Conservation (phyloP, 2,113 vertebrate species). For the Pseudonaja textilis region DNA sequence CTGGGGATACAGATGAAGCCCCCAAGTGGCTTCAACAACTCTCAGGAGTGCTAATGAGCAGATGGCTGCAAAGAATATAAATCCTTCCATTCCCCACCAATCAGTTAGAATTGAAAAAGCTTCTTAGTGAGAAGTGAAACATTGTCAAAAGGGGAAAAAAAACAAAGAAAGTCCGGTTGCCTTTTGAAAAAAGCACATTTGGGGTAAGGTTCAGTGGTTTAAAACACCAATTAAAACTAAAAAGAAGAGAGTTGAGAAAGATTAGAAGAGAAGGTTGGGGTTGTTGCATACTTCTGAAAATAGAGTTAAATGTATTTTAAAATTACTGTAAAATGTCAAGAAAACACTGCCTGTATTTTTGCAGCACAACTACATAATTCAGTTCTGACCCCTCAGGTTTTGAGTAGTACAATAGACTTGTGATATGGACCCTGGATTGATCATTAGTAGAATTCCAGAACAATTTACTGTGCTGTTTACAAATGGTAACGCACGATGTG, state of each 20-base stretch:
- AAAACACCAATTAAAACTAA: not conserved
- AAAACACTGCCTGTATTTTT: not conserved
- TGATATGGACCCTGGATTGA: not conserved
- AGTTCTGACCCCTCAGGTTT: not conserved
- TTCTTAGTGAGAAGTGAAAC: no score
- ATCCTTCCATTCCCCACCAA: no score
- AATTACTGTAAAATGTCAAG: not conserved
- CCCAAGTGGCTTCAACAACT: no score
- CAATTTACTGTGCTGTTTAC: not conserved
- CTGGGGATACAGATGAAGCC: no score
- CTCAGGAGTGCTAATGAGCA: no score
- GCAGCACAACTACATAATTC: not conserved
- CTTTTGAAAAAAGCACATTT: not conserved
- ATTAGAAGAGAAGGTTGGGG: not conserved
- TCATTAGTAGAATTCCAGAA: not conserved
- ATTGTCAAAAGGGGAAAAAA: no score
- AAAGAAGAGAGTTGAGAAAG: not conserved
- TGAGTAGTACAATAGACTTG: not conserved
- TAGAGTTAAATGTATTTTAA: not conserved
- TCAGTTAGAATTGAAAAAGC: no score
- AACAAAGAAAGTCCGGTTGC: no score
- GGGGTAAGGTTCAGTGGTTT: not conserved
- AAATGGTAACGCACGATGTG: not conserved
- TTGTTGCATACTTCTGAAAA: not conserved
- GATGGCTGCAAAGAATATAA: no score